Evolutionary conservation across 2,113 vertebrate genomes (phyloP).

Genomic region (Delphinapterus leucas): DNA sequence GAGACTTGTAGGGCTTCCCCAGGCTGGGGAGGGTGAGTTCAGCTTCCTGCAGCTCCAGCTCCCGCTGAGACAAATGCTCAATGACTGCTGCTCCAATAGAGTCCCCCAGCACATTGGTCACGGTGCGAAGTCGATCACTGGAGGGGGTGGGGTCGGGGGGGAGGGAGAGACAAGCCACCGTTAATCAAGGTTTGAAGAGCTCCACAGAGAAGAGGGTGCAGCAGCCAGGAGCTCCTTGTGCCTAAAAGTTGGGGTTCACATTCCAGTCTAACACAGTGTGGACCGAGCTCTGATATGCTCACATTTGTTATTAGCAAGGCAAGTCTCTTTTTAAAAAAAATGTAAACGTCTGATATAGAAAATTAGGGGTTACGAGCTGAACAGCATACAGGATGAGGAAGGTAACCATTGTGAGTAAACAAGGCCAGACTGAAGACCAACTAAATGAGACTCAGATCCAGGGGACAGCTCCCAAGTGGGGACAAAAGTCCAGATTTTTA

Average conservation of each 20-base stretch:
- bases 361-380: neutral
- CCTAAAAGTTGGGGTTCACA: neutral
- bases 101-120: slow-evolving; percentile 95
- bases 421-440: neutral
- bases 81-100: slow-evolving; percentile 95
- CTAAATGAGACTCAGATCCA: neutral
- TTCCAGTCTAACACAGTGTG: neutral
- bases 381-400: neutral
- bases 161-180: neutral
- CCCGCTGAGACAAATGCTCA: slow-evolving; percentile 92
- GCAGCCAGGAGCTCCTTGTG: neutral
- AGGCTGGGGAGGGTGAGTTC: slow-evolving; percentile 88
- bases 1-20: slow-evolving; percentile 88
- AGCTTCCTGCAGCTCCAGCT: slow-evolving; percentile 89
- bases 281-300: neutral
- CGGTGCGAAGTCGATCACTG: slow-evolving; percentile 95
- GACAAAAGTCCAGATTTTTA: neutral
- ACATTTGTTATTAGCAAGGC: neutral
- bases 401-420: neutral
- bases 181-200: neutral
- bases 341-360: neutral
- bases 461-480: neutral
- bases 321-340: neutral
- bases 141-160: neutral
- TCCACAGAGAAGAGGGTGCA: neutral